These are phyloP conservation scores for Eidolon helvum DNA, from an alignment of 2,113 vertebrate species.

Conservation along the genomic window DNA sequence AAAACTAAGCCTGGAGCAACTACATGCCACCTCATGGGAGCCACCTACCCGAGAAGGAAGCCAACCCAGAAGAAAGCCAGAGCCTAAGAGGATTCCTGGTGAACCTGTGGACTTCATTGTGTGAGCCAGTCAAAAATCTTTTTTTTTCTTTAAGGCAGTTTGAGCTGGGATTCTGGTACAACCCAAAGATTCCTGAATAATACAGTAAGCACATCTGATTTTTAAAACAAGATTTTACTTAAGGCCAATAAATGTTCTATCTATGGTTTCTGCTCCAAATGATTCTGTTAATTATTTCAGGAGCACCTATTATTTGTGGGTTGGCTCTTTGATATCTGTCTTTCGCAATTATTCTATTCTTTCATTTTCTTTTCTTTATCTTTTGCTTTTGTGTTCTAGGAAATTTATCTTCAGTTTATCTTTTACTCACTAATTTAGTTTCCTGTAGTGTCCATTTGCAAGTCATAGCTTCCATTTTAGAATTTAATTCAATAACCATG, in stretches of 20 bases:
- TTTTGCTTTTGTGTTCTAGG: conserved; percentile 63
- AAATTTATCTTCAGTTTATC: conserved; percentile 60
- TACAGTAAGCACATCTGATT: background rate
- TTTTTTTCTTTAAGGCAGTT: background rate
- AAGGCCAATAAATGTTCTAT: background rate
- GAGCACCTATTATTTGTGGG: background rate
- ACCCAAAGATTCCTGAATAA: background rate
- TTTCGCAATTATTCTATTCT: conserved; percentile 39
- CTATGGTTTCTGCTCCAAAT: background rate
- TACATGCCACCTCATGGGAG: background rate
- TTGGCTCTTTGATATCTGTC: conserved; percentile 35
- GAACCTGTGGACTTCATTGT: background rate
- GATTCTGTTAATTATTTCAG: conserved; percentile 28
- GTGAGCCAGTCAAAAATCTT: background rate
- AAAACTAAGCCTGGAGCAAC: background rate
- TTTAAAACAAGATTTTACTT: background rate
- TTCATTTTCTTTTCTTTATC: conserved; percentile 67
- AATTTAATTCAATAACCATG: background rate
- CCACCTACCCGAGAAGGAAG: background rate
- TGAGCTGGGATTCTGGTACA: background rate
- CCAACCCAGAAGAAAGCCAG: background rate
- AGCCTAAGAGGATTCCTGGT: background rate
- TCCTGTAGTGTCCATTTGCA: background rate
- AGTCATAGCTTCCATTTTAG: conserved; percentile 12
- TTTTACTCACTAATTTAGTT: conserved; percentile 41